phyloP scores from a whole-genome alignment of 1,140 invertebrate species.

The Drosophila tani region DNA sequence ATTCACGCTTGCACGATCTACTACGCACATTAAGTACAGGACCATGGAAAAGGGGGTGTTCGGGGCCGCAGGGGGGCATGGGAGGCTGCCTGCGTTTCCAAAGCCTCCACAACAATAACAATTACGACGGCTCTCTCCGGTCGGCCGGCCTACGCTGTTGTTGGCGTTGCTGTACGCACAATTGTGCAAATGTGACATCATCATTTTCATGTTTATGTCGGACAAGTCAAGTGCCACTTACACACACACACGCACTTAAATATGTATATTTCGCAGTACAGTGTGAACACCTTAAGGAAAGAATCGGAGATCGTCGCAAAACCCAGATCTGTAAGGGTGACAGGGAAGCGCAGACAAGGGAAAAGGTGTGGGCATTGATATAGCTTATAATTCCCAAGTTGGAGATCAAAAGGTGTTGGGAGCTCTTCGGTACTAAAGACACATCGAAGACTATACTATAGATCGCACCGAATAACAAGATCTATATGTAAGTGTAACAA shows the following conservation, averaged over 20 bases:
- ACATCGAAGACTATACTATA: too few species aligned
- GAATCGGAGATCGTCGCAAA: neutral
- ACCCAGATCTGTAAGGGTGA: neutral
- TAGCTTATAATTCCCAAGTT: neutral
- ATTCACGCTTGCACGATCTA: conserved; percentile 81
- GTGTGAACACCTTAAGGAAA: neutral
- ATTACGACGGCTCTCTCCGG: conserved; percentile 49
- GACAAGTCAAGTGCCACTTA: conserved; percentile 80
- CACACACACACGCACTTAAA: conserved; percentile 40
- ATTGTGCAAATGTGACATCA: conserved; percentile 83
- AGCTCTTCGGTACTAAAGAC: too few species aligned
- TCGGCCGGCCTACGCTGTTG: conserved; percentile 3
- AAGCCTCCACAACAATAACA: conserved; percentile 74
- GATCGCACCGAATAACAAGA: too few species aligned
- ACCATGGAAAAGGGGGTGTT: neutral
- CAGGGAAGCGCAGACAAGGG: neutral
- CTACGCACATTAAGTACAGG: conserved; percentile 78
- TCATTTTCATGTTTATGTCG: conserved; percentile 82
- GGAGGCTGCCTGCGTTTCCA: conserved; percentile 28
- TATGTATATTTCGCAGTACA: conserved; percentile 35
- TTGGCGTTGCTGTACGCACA: conserved; percentile 67
- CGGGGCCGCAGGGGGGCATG: neutral
- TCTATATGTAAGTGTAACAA: too few species aligned
- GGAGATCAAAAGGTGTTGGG: too few species aligned
- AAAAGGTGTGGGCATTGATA: neutral